phyloP scores from a whole-genome alignment of 1,140 invertebrate species.

The Homalodisca vitripennis region DNA sequence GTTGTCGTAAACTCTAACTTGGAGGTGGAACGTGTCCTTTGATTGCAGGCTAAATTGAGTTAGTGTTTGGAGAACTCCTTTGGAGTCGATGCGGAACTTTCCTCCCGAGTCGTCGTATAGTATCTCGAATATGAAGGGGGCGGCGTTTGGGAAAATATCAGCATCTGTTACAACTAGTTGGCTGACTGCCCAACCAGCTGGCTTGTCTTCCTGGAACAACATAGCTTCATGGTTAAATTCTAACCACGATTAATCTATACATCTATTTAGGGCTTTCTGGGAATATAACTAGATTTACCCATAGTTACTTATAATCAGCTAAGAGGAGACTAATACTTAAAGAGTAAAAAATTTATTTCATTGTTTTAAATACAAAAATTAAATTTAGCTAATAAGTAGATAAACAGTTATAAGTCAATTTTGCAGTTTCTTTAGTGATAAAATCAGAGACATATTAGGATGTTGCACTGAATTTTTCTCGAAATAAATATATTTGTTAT shows the following conservation, averaged over 20 bases:
- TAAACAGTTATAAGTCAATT: too few relatives aligned
- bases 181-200: slow-evolving; percentile 74
- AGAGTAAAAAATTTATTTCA: too few relatives aligned
- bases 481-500: too few relatives aligned
- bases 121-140: slow-evolving; percentile 91
- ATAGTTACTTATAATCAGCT: too few relatives aligned
- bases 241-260: not conserved
- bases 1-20: slow-evolving; percentile 92
- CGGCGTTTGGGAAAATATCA: slow-evolving; percentile 81
- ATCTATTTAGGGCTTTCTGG: not conserved
- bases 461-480: too few relatives aligned
- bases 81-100: slow-evolving; percentile 81
- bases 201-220: slow-evolving; percentile 73
- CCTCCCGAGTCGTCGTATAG: slow-evolving; percentile 83
- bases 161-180: slow-evolving; percentile 83
- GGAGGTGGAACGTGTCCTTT: slow-evolving; percentile 77
- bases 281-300: not conserved
- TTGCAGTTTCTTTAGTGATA: too few relatives aligned
- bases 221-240: too few relatives aligned
- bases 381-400: too few relatives aligned
- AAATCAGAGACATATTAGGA: too few relatives aligned
- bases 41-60: slow-evolving; percentile 82
- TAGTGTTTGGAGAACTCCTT: slow-evolving; percentile 83
- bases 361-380: too few relatives aligned
- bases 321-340: too few relatives aligned